phyloP scores from a whole-genome alignment of 2,797 vertebrate genomes.

The Pangasius djambal region DNA sequence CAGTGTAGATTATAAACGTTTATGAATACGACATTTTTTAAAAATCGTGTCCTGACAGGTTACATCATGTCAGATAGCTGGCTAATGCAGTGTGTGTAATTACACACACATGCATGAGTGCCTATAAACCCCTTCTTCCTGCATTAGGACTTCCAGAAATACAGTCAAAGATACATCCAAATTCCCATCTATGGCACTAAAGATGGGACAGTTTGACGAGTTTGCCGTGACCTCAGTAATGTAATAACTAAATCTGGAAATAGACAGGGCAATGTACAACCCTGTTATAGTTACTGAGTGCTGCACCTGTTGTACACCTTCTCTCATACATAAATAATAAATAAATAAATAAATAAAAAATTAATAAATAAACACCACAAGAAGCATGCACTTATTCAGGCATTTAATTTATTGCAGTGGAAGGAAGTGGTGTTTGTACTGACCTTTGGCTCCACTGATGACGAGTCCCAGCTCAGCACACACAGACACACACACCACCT shows the following conservation, averaged over 20 bases:
- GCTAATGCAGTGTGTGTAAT: background rate
- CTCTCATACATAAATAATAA: background rate
- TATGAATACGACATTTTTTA: background rate
- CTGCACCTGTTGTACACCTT: background rate
- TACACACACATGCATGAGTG: background rate
- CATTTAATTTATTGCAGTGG: constrained; percentile 6
- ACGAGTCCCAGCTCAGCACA: constrained; percentile 96
- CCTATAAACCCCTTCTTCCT: background rate
- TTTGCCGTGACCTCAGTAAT: background rate
- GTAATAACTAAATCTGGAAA: background rate
- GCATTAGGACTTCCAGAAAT: background rate
- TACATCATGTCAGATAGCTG: background rate
- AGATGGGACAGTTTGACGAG: background rate
- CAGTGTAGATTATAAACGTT: background rate
- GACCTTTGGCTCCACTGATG: constrained; percentile 98
- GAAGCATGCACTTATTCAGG: background rate
- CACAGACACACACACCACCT: constrained; percentile 96
- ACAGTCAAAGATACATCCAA: background rate
- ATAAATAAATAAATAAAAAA: no score
- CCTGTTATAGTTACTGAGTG: background rate
- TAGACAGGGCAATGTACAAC: background rate
- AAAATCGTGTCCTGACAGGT: background rate
- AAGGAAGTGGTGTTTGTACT: constrained; percentile 53
- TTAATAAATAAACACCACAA: background rate
- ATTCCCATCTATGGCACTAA: background rate